Evolutionary conservation across 2,888 invertebrate species (phyloP).

Genomic region (Apamea monoglypha): DNA sequence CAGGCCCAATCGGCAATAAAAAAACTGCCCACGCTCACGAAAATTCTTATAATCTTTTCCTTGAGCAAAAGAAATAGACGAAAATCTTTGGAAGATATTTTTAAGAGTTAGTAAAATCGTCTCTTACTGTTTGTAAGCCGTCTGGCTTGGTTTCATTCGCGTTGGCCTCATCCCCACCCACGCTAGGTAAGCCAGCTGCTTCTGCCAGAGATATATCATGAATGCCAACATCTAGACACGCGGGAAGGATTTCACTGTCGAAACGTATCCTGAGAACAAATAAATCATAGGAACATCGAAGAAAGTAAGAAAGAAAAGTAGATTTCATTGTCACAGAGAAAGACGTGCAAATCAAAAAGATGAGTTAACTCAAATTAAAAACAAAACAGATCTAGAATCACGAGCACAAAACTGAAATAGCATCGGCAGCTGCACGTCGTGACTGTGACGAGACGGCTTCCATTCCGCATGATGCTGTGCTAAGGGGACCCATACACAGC

Average conservation of each 20-base stretch:
- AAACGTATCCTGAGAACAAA: constrained; percentile 35
- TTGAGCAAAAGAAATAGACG: neutral
- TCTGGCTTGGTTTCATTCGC: neutral
- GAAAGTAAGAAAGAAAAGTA: neutral
- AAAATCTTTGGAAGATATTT: neutral
- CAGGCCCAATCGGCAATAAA: no score
- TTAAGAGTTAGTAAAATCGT: neutral
- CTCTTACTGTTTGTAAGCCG: constrained; percentile 28
- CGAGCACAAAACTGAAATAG: no score
- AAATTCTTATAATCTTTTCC: neutral
- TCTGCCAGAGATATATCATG: constrained; percentile 32
- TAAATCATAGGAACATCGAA: neutral
- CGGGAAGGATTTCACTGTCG: constrained; percentile 33
- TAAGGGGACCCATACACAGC: neutral
- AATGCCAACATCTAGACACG: constrained; percentile 44
- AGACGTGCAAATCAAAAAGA: no score
- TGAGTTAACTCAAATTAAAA: no score
- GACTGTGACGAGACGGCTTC: neutral
- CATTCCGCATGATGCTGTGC: neutral
- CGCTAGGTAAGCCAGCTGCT: constrained; percentile 27
- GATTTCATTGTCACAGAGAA: neutral
- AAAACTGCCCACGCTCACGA: neutral
- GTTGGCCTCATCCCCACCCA: neutral
- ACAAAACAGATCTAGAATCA: neutral
- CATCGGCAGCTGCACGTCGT: neutral